Conservation (phyloP, 2,113 vertebrate genomes). For the Nothobranchius furzeri region DNA sequence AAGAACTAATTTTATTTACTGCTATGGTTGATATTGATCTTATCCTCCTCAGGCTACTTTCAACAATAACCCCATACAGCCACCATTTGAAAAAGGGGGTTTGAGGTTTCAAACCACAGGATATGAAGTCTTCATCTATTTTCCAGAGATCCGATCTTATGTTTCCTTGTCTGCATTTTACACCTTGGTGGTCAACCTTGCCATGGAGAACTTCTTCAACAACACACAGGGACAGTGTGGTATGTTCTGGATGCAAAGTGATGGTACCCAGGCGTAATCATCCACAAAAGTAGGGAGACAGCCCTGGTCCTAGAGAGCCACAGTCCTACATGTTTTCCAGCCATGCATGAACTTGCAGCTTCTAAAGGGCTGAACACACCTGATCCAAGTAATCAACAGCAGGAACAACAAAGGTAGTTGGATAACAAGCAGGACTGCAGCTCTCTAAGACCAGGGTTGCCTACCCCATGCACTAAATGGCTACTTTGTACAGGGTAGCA, state of each 20-base stretch:
- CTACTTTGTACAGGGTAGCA: no score
- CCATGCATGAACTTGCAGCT: no score
- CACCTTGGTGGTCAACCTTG: slow-evolving; percentile 63
- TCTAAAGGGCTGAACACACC: no score
- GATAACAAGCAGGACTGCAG: no score
- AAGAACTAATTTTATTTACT: background rate
- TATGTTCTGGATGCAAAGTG: slow-evolving; percentile 41
- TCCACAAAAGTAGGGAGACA: no score
- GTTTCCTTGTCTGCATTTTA: slow-evolving; percentile 47
- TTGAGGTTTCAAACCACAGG: slow-evolving; percentile 66
- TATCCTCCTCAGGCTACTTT: slow-evolving; percentile 58
- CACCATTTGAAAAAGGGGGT: slow-evolving; percentile 60
- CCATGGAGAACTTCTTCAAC: slow-evolving; percentile 67
- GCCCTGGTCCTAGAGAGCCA: no score
- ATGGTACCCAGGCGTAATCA: background rate
- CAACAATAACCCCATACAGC: slow-evolving; percentile 53
- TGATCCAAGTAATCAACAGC: no score
- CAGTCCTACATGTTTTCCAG: no score
- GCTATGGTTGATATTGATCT: slow-evolving; percentile 10
- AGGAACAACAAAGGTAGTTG: no score
- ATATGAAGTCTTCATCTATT: slow-evolving; percentile 47
- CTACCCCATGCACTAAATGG: no score
- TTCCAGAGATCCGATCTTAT: slow-evolving; percentile 69
- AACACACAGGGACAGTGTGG: slow-evolving; percentile 81
- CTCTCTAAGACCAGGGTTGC: no score